Conservation (phyloP, 1,140 invertebrate genomes). For the Drosophila pruinosa region DNA sequence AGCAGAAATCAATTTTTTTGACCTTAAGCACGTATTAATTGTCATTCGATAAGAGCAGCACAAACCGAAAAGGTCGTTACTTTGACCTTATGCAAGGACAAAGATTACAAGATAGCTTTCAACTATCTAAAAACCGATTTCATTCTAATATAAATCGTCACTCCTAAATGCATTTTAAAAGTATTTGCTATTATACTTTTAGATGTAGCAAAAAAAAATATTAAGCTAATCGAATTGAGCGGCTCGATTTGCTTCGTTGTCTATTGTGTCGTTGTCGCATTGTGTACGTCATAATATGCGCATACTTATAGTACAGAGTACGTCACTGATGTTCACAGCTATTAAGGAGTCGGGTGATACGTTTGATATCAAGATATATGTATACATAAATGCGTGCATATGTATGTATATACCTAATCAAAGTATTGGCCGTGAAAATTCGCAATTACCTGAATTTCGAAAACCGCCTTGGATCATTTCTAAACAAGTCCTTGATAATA, state of each 20-base stretch:
- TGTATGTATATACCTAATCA: not conserved
- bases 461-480: constrained; percentile 90
- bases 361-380: not conserved
- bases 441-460: constrained; percentile 90
- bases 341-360: no score
- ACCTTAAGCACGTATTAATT: constrained; percentile 53
- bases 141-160: not conserved
- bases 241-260: not conserved
- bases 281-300: not conserved
- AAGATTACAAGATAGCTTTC: constrained; percentile 28
- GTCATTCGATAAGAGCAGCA: not conserved
- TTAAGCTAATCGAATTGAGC: not conserved
- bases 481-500: constrained; percentile 90
- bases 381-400: not conserved
- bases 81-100: constrained; percentile 77
- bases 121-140: constrained; percentile 5
- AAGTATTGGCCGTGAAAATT: constrained; percentile 26
- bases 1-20: constrained; percentile 45
- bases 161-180: not conserved
- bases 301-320: no score
- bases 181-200: not conserved
- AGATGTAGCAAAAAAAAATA: not conserved
- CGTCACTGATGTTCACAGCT: no score
- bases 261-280: not conserved
- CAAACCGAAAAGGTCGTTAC: constrained; percentile 41